Conservation (phyloP, 2,797 vertebrate species). For the Ambastaia sidthimunki region DNA sequence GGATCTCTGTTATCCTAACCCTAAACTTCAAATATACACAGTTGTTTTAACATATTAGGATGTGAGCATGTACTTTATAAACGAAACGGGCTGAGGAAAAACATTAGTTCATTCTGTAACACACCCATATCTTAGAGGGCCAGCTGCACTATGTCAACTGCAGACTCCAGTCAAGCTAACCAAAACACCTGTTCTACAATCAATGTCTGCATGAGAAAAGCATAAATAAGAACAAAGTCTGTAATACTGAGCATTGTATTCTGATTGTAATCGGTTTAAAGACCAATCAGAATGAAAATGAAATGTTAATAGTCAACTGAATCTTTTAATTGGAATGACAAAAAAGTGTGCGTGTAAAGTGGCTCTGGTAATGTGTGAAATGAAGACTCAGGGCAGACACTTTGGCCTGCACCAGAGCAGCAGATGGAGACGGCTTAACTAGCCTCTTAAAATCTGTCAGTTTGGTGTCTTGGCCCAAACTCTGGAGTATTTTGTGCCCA, state of each 20-base stretch:
- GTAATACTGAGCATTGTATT: no score
- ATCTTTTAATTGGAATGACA: no score
- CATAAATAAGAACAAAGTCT: no score
- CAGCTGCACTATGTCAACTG: slow-evolving; percentile 26
- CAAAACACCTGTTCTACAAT: slow-evolving; percentile 21
- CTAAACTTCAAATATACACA: not conserved
- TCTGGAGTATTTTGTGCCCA: slow-evolving; percentile 15
- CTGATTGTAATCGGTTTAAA: no score
- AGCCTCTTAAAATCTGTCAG: slow-evolving; percentile 28
- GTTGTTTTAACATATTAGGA: not conserved
- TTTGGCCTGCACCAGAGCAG: slow-evolving; percentile 4
- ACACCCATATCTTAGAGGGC: slow-evolving; percentile 10
- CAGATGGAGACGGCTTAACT: slow-evolving; percentile 36
- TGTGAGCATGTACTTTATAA: slow-evolving; percentile 14
- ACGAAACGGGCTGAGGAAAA: slow-evolving; percentile 6
- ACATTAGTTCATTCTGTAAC: slow-evolving; percentile 2
- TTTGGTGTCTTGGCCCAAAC: slow-evolving; percentile 38
- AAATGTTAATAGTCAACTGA: no score
- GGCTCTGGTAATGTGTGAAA: slow-evolving; percentile 8
- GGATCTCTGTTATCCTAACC: slow-evolving; percentile 16
- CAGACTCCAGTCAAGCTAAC: not conserved
- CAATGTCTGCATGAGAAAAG: no score
- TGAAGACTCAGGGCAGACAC: slow-evolving; percentile 13
- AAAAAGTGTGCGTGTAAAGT: not conserved
- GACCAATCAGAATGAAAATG: no score